phyloP scores from a whole-genome alignment of 2,888 invertebrate species.

The Meandrusa payeni region DNA sequence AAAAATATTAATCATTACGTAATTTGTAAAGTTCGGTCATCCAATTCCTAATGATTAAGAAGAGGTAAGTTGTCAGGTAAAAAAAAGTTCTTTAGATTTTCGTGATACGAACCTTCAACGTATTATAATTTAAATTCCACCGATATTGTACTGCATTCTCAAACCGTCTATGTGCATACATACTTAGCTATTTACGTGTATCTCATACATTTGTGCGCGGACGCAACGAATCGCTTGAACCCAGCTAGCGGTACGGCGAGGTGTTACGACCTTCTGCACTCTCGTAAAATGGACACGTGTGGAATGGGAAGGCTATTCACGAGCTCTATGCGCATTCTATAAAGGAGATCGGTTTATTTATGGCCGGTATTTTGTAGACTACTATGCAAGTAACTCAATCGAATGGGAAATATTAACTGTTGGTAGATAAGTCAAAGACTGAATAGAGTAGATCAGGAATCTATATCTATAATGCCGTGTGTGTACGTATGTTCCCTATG shows the following conservation, averaged over 20 bases:
- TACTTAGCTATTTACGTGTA: constrained; percentile 3
- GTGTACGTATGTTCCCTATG: too few species aligned
- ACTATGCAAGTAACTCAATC: too few species aligned
- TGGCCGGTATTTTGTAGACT: constrained; percentile 1
- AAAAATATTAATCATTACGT: too few species aligned
- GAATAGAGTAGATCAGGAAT: too few species aligned
- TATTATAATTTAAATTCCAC: constrained; percentile 12
- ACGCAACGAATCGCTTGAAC: constrained; percentile 29
- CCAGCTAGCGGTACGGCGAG: constrained; percentile 35
- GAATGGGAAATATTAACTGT: too few species aligned
- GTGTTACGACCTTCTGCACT: constrained; percentile 43
- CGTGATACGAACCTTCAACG: constrained; percentile 2
- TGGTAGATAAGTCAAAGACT: too few species aligned
- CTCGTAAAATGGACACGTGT: constrained; percentile 35
- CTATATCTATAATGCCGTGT: too few species aligned
- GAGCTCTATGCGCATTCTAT: constrained; percentile 19
- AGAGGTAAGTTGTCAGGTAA: too few species aligned
- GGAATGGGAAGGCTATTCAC: constrained; percentile 29
- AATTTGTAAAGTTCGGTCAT: too few species aligned
- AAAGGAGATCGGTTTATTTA: constrained; percentile 17
- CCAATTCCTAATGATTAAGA: too few species aligned
- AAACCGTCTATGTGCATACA: too few species aligned
- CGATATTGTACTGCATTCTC: constrained; percentile 12
- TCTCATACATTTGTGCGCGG: constrained; percentile 11
- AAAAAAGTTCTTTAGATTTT: too few species aligned